phyloP scores from a whole-genome alignment of 2,113 vertebrate genomes.

The Cyanistes caeruleus region DNA sequence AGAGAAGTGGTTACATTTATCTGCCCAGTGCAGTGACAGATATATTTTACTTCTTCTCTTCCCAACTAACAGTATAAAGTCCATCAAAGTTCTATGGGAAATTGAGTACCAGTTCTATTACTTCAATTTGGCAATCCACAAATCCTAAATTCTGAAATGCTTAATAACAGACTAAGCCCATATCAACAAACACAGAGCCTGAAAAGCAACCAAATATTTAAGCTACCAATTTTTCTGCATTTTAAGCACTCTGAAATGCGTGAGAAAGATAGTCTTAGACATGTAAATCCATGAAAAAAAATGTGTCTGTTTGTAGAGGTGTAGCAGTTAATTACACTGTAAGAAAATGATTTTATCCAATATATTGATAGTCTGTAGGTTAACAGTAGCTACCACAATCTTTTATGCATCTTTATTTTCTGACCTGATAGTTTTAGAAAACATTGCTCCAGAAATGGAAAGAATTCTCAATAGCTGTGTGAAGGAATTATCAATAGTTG shows the following conservation, averaged over 20 bases:
- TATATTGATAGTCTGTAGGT: not conserved
- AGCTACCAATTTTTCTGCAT: not conserved
- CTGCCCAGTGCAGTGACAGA: not conserved
- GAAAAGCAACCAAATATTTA: not conserved
- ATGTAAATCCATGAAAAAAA: not conserved
- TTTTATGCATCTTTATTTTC: not conserved
- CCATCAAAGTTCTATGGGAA: not conserved
- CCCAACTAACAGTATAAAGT: not conserved
- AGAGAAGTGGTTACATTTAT: not conserved
- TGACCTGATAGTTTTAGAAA: not conserved
- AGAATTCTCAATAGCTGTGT: not conserved
- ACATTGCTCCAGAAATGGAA: not conserved
- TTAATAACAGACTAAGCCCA: not conserved
- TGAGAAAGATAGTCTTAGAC: not conserved
- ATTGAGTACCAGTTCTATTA: not conserved
- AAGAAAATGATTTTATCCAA: slow-evolving; percentile 2
- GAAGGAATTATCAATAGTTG: not conserved
- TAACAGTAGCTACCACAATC: not conserved
- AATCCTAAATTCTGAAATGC: not conserved
- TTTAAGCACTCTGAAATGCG: not conserved
- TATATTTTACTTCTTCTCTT: not conserved
- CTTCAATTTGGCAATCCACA: not conserved
- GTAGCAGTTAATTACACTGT: not conserved
- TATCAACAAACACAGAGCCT: not conserved
- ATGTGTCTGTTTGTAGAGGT: not conserved